Evolutionary conservation across 2,797 vertebrate genomes (phyloP).

Genomic region (Cyclura pinguis): DNA sequence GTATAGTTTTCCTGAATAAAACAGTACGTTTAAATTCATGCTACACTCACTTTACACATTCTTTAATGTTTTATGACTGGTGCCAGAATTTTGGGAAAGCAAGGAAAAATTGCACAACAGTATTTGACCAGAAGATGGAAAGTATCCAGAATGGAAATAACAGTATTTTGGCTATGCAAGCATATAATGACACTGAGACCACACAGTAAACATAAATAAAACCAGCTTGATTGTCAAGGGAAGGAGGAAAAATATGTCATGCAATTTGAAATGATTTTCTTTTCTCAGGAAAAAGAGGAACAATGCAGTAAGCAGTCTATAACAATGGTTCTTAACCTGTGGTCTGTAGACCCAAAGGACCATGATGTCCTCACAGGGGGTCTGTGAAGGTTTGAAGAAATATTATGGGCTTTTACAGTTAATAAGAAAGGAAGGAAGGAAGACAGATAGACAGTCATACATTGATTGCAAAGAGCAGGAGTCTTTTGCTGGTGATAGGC

Average conservation of each 20-base stretch:
- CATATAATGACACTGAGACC: constrained; percentile 69
- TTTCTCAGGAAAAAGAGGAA: constrained; percentile 60
- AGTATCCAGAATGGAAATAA: constrained; percentile 70
- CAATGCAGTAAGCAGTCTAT: constrained; percentile 50
- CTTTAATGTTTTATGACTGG: constrained; percentile 54
- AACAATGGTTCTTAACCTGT: constrained; percentile 19
- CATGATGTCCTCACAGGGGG: too few species aligned
- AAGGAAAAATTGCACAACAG: constrained; percentile 64
- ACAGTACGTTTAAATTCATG: constrained; percentile 32
- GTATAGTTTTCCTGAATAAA: constrained; percentile 49
- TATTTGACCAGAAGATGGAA: constrained; percentile 70
- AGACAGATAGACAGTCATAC: too few species aligned
- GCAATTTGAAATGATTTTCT: constrained; percentile 56
- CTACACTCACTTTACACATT: background rate
- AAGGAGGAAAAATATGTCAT: constrained; percentile 36
- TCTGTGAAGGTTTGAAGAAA: too few species aligned
- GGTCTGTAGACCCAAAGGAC: too few species aligned
- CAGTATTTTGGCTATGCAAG: constrained; percentile 65
- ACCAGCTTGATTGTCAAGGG: constrained; percentile 70
- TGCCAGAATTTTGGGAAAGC: constrained; percentile 59
- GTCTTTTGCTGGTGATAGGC: too few species aligned
- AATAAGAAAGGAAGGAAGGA: too few species aligned
- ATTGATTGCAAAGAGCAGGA: too few species aligned
- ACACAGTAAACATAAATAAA: constrained; percentile 74
- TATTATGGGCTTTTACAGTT: too few species aligned